phyloP scores from a whole-genome alignment of 1,140 invertebrate genomes.

The Drosophila lowei region DNA sequence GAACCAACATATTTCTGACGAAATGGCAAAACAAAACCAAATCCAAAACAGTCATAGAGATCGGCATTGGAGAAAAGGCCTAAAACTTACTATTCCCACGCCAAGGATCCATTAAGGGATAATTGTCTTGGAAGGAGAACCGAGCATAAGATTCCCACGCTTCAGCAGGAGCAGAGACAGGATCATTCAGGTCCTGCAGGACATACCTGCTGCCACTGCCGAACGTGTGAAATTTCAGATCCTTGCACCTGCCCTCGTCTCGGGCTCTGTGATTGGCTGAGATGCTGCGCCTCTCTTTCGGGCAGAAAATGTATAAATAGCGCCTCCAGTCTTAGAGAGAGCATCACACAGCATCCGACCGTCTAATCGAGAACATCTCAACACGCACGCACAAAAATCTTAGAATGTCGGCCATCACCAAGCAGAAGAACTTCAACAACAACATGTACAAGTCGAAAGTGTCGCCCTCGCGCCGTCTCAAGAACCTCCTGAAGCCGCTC shows the following conservation, averaged over 20 bases:
- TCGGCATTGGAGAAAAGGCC: conserved; percentile 28
- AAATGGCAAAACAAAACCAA: conserved; percentile 36
- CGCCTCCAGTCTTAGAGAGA: conserved; percentile 33
- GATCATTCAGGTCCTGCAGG: conserved; percentile 49
- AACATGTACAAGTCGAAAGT: conserved; percentile 74
- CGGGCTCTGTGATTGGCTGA: conserved; percentile 64
- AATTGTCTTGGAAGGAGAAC: conserved; percentile 47
- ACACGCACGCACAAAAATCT: conserved; percentile 24
- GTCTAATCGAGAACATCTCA: conserved; percentile 46
- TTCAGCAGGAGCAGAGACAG: conserved; percentile 37
- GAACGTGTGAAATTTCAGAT: conserved; percentile 75
- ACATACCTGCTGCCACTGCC: conserved; percentile 52
- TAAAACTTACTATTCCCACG: conserved; percentile 62
- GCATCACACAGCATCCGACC: conserved; percentile 56
- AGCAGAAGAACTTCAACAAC: conserved; percentile 53
- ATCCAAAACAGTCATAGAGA: conserved; percentile 27
- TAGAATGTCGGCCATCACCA: conserved; percentile 59
- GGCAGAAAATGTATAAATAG: conserved; percentile 69
- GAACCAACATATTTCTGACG: conserved; percentile 38
- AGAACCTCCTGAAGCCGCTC: conserved; percentile 72
- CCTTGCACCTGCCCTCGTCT: conserved; percentile 61
- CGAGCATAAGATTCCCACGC: conserved; percentile 71
- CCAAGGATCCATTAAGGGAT: conserved; percentile 46
- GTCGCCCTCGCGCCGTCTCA: conserved; percentile 69
- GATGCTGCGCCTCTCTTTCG: conserved; percentile 53